phyloP scores from a whole-genome alignment of 2,888 invertebrate species.

The Phyto melanocephala region DNA sequence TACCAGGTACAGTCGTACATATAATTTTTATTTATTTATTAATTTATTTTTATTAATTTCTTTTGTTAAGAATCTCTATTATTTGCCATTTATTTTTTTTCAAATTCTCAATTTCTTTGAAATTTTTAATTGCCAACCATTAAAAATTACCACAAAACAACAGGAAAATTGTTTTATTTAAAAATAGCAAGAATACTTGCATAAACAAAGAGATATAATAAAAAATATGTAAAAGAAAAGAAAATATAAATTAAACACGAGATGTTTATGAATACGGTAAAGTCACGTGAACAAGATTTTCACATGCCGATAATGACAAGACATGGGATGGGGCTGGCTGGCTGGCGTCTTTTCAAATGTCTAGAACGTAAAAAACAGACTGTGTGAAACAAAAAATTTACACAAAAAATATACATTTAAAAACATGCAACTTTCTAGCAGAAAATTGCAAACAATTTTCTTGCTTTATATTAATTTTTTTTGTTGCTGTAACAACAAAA shows the following conservation, averaged over 20 bases:
- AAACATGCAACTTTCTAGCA: conserved; percentile 1
- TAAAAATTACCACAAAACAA: conserved; percentile 11
- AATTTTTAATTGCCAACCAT: neutral
- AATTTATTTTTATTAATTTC: neutral
- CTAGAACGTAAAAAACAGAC: neutral
- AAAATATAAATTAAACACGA: conserved; percentile 31
- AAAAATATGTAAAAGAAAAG: neutral
- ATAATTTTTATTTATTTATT: no score
- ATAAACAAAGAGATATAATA: neutral
- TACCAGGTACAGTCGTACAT: no score
- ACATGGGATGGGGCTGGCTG: neutral
- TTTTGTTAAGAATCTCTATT: neutral
- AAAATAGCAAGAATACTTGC: conserved; percentile 27
- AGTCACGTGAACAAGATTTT: conserved; percentile 60
- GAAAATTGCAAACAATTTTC: neutral
- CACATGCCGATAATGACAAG: conserved; percentile 43
- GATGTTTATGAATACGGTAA: conserved; percentile 43
- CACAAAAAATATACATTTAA: neutral
- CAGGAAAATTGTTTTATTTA: neutral
- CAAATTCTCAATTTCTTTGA: no score
- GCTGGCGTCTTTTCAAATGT: conserved; percentile 28
- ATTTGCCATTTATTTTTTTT: conserved; percentile 26
- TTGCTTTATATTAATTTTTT: neutral
- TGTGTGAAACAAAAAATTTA: neutral
- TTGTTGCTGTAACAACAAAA: neutral